phyloP scores from a whole-genome alignment of 1,140 invertebrate species.

The Rhyacophila brunnea region DNA sequence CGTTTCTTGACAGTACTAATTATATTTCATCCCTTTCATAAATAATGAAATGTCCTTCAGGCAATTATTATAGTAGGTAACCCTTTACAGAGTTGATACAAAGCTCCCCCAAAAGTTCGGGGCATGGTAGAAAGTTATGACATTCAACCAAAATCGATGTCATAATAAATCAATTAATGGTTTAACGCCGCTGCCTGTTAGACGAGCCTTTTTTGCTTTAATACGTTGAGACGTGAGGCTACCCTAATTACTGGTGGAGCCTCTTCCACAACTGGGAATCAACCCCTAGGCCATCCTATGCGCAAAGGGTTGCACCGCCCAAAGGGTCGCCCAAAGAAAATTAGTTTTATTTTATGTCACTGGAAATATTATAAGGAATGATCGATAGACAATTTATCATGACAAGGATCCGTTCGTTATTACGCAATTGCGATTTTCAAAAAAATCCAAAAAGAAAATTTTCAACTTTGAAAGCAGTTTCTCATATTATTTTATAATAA shows the following conservation, averaged over 20 bases:
- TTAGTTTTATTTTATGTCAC: slow-evolving; percentile 32
- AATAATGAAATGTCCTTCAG: slow-evolving; percentile 21
- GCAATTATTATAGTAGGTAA: slow-evolving; percentile 15
- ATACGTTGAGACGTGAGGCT: slow-evolving; percentile 28
- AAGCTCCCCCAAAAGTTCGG: slow-evolving; percentile 16
- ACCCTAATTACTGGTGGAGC: slow-evolving; percentile 32
- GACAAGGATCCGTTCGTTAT: no score
- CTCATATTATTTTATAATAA: no score
- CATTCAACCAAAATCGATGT: slow-evolving; percentile 37
- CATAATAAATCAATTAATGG: slow-evolving; percentile 38
- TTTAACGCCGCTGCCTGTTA: slow-evolving; percentile 12
- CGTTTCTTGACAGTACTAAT: slow-evolving; percentile 15
- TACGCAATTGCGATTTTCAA: no score
- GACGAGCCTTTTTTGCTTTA: slow-evolving; percentile 28
- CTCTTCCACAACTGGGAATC: slow-evolving; percentile 7
- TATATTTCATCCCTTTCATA: slow-evolving; percentile 6
- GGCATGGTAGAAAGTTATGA: slow-evolving; percentile 28
- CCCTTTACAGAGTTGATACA: slow-evolving; percentile 12
- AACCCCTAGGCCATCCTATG: slow-evolving; percentile 9
- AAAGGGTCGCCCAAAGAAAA: slow-evolving; percentile 29
- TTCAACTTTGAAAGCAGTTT: no score
- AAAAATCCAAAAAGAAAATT: no score
- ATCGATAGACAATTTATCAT: no score
- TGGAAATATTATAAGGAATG: slow-evolving; percentile 11
- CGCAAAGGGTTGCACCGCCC: slow-evolving; percentile 26